Evolutionary conservation across 2,113 vertebrate genomes (phyloP).

Genomic region (Apodemus sylvaticus): DNA sequence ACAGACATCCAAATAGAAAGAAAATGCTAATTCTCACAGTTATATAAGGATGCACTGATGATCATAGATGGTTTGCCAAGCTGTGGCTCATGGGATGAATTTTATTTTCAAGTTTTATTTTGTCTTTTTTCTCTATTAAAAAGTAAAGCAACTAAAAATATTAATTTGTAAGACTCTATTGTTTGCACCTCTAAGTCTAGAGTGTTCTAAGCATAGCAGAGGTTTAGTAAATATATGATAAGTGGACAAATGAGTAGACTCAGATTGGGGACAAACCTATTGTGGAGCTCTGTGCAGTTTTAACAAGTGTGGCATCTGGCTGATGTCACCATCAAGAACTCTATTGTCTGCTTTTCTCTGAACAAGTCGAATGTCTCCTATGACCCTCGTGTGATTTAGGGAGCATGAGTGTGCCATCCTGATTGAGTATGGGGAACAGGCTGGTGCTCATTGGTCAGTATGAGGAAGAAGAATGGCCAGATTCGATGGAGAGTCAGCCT

Average conservation of each 20-base stretch:
- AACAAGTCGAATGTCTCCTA: not conserved
- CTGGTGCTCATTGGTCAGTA: not conserved
- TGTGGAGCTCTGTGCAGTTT: not conserved
- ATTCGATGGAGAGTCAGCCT: not conserved
- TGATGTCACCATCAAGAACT: not conserved
- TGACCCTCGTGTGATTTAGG: not conserved
- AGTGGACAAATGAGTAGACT: not conserved
- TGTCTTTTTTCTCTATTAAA: not conserved
- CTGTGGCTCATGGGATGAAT: not conserved
- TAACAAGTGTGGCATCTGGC: not conserved
- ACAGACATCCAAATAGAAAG: not conserved
- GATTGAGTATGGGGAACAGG: not conserved
- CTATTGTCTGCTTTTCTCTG: not conserved
- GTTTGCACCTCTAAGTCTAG: not conserved
- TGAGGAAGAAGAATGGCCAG: not conserved
- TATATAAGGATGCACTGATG: not conserved
- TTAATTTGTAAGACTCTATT: not conserved
- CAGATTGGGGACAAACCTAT: not conserved
- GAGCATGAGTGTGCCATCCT: not conserved
- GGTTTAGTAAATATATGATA: not conserved
- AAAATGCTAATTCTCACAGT: not conserved
- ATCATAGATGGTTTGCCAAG: not conserved
- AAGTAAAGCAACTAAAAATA: not conserved
- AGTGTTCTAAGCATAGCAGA: not conserved
- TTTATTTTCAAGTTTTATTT: not conserved